Evolutionary conservation across 2,888 invertebrate genomes (phyloP).

Genomic region (Willowsia nigromaculata): DNA sequence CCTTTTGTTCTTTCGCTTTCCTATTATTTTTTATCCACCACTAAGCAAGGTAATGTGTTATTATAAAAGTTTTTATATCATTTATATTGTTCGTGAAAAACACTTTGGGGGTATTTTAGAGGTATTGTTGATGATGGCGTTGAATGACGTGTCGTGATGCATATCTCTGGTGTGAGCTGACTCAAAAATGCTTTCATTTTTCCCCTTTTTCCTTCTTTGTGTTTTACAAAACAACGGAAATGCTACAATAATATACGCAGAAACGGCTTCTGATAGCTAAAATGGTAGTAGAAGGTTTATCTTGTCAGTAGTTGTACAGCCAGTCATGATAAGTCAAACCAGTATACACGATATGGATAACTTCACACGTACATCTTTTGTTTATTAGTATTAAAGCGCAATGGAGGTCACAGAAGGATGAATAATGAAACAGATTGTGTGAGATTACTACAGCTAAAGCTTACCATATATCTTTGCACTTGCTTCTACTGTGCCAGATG

Average conservation of each 20-base stretch:
- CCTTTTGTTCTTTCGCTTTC: neutral
- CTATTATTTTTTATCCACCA: neutral
- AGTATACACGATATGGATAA: neutral
- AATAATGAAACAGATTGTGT: slow-evolving; percentile 64
- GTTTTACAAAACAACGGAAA: neutral
- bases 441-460: slow-evolving; percentile 25
- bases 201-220: neutral
- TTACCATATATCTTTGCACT: neutral
- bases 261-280: too few relatives aligned
- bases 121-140: slow-evolving; percentile 22
- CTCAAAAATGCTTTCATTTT: slow-evolving; percentile 10
- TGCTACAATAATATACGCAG: too few relatives aligned
- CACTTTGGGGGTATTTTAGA: neutral
- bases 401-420: slow-evolving; percentile 64
- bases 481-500: neutral
- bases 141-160: slow-evolving; percentile 14
- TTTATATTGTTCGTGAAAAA: neutral
- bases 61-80: neutral
- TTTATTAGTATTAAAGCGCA: slow-evolving; percentile 61
- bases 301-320: too few relatives aligned
- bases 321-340: neutral
- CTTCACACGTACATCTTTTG: slow-evolving; percentile 56
- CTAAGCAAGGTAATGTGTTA: neutral
- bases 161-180: neutral
- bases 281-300: neutral